phyloP scores from a whole-genome alignment of 2,797 vertebrate genomes.

The Lepilemur ruficaudatus region DNA sequence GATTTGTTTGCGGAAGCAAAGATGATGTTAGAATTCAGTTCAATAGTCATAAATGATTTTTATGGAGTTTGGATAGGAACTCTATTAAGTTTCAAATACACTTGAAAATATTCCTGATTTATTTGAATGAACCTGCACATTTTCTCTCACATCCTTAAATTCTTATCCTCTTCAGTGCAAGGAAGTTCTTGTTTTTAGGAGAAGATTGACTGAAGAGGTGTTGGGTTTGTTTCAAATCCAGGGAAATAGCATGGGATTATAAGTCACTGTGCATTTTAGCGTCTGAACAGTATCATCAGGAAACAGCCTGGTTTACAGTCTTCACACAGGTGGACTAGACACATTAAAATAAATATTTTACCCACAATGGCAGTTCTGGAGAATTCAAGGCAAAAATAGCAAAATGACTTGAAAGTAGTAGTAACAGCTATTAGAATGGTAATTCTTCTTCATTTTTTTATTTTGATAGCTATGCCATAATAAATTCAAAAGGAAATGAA shows the following conservation, averaged over 20 bases:
- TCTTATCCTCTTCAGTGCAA: background rate
- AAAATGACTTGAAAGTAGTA: background rate
- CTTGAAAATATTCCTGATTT: slow-evolving; percentile 27
- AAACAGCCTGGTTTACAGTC: background rate
- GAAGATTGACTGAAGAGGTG: background rate
- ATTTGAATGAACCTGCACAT: background rate
- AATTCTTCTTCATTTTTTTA: background rate
- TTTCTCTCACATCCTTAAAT: background rate
- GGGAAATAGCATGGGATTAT: background rate
- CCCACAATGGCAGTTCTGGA: background rate
- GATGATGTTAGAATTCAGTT: slow-evolving; percentile 32
- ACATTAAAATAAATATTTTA: slow-evolving; percentile 1
- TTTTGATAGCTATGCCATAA: background rate
- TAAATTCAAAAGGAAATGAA: background rate
- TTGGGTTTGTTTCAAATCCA: background rate
- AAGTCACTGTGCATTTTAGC: background rate
- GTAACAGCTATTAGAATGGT: background rate
- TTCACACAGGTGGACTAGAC: background rate
- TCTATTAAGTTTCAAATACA: slow-evolving; percentile 27
- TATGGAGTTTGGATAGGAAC: slow-evolving; percentile 42
- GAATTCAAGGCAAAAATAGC: background rate
- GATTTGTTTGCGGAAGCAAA: slow-evolving; percentile 59
- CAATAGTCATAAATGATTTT: slow-evolving; percentile 23
- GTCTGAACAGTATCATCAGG: background rate
- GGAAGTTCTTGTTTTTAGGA: background rate